These are phyloP conservation scores for Andrena haemorrhoa DNA, from an alignment of 2,888 invertebrate genomes.

Conservation along the genomic window DNA sequence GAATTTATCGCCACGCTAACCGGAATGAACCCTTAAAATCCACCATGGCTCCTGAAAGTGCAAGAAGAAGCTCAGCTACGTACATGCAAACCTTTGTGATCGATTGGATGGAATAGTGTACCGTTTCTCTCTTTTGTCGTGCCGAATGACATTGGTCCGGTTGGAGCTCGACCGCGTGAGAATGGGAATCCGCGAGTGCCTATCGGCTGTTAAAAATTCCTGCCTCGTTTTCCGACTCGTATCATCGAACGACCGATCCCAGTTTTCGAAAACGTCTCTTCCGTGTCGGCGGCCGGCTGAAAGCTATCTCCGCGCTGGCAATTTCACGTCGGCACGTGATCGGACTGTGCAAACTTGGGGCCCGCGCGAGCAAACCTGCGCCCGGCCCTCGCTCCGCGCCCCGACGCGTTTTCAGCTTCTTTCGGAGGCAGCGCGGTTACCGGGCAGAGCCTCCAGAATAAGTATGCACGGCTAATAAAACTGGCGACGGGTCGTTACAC, in stretches of 20 bases:
- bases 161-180: conserved; percentile 44
- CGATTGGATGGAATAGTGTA: neutral
- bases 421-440: conserved; percentile 71
- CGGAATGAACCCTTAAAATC: too few species aligned
- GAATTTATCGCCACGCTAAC: too few species aligned
- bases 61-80: too few species aligned
- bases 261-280: conserved; percentile 59
- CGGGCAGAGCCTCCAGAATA: conserved; percentile 66
- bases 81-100: too few species aligned
- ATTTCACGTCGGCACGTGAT: conserved; percentile 82
- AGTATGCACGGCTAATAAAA: conserved; percentile 72
- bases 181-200: conserved; percentile 38
- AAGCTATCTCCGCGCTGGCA: conserved; percentile 68
- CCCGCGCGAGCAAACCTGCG: conserved; percentile 64
- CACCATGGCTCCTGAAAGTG: too few species aligned
- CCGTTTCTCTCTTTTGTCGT: too few species aligned
- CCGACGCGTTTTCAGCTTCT: conserved; percentile 46
- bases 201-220: conserved; percentile 59
- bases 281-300: conserved; percentile 53
- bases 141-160: neutral
- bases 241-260: conserved; percentile 52
- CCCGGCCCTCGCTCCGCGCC: conserved; percentile 35
- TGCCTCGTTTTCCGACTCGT: conserved; percentile 42
- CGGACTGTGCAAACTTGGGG: conserved; percentile 78
- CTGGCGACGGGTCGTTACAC: conserved; percentile 63